Evolutionary conservation across 2,888 invertebrate genomes (phyloP).

Genomic region (Philaethria dido): DNA sequence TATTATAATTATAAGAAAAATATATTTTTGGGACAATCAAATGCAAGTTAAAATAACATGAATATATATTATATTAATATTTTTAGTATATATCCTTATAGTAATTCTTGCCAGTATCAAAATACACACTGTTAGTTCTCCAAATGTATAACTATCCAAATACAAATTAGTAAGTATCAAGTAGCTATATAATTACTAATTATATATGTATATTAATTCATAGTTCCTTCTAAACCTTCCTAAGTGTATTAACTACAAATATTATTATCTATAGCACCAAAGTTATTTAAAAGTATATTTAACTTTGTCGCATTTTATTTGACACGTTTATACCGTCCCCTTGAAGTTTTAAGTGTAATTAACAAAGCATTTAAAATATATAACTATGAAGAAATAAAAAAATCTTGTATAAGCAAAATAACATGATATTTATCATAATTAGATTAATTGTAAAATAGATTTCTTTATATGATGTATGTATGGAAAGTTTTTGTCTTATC

Average conservation of each 20-base stretch:
- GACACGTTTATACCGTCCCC: constrained; percentile 73
- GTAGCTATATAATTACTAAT: not conserved
- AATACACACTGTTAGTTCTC: not conserved
- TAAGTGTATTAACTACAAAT: constrained; percentile 12
- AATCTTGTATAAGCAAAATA: constrained; percentile 17
- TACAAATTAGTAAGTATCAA: not conserved
- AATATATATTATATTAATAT: not conserved
- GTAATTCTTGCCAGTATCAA: not conserved
- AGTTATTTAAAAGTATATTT: constrained; percentile 16
- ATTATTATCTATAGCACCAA: constrained; percentile 23
- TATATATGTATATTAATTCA: constrained; percentile 16
- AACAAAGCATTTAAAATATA: constrained; percentile 52
- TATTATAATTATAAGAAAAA: too few species aligned
- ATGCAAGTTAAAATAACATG: not conserved
- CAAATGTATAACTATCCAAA: not conserved
- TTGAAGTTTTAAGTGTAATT: constrained; percentile 70
- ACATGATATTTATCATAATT: not conserved
- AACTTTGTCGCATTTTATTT: constrained; percentile 54
- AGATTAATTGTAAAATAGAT: not conserved
- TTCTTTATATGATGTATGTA: not conserved
- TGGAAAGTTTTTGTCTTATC: not conserved
- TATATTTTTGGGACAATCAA: not conserved
- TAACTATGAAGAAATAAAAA: constrained; percentile 34
- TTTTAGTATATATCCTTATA: not conserved
- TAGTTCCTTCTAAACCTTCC: constrained; percentile 35